phyloP scores from a whole-genome alignment of 2,888 invertebrate genomes.

The Eledone cirrhosa region DNA sequence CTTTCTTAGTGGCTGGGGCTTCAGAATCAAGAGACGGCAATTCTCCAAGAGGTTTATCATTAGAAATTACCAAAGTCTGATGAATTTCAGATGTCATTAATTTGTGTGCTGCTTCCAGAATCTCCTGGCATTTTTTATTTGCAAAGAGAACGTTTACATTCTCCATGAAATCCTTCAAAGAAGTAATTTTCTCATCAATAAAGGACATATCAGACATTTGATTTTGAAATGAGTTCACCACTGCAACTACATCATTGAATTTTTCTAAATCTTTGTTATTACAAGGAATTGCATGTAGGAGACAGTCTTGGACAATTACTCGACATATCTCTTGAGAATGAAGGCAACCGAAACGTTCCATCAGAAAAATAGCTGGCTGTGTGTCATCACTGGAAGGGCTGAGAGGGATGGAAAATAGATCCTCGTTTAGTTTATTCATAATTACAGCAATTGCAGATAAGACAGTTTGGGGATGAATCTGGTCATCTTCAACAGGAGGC shows the following conservation, averaged over 20 bases:
- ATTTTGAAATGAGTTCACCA: conserved; percentile 76
- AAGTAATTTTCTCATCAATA: conserved; percentile 52
- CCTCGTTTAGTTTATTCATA: conserved; percentile 72
- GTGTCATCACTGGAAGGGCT: not conserved
- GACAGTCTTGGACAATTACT: conserved; percentile 77
- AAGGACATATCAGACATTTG: conserved; percentile 71
- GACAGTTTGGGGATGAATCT: conserved; percentile 39
- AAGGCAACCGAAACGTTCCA: conserved; percentile 70
- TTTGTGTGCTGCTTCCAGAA: conserved; percentile 75
- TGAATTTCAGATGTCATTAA: conserved; percentile 86
- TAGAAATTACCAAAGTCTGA: conserved; percentile 69
- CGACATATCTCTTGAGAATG: conserved; percentile 74
- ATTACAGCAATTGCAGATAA: conserved; percentile 65
- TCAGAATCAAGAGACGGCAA: conserved; percentile 51
- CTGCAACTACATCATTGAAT: conserved; percentile 74
- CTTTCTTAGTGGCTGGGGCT: conserved; percentile 42
- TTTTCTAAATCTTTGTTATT: conserved; percentile 77
- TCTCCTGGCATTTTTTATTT: conserved; percentile 78
- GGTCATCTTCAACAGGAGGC: conserved; percentile 28
- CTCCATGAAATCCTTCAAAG: conserved; percentile 76
- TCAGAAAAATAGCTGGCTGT: conserved; percentile 42
- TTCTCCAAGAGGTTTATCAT: conserved; percentile 48
- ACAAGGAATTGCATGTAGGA: conserved; percentile 80
- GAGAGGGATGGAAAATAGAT: conserved; percentile 69
- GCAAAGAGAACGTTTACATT: conserved; percentile 81